A percentile compares a stretch with the other conserved stretches of the same genome.
These are phyloP conservation scores for Ommatoiulus sabulosus DNA, from an alignment of 2,888 invertebrate species.

Conservation along the genomic window DNA sequence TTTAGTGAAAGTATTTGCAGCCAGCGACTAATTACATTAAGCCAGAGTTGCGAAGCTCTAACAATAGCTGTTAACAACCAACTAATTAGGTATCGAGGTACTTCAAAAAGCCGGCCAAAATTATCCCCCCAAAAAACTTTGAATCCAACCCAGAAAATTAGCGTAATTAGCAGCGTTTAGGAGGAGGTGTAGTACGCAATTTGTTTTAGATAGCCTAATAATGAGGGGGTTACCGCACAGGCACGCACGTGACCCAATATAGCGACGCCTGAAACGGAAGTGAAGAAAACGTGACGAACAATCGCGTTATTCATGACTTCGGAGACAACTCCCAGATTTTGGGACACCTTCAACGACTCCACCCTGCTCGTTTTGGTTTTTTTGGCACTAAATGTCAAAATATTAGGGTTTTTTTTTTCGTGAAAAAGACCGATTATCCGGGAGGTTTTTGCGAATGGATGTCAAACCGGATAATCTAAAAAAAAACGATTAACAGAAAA, in stretches of 20 bases:
- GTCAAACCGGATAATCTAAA: no score
- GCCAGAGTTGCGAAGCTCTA: not conserved
- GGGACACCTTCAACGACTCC: not conserved
- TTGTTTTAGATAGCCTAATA: not conserved
- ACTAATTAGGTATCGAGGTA: not conserved
- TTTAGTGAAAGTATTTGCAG: not conserved
- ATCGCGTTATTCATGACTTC: not conserved
- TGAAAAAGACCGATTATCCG: no score
- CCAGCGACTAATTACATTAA: not conserved
- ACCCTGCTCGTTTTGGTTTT: not conserved
- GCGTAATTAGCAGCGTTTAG: not conserved
- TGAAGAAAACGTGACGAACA: not conserved
- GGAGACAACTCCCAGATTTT: conserved; percentile 1
- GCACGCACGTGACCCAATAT: not conserved
- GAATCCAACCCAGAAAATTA: not conserved
- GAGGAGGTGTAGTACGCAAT: not conserved
- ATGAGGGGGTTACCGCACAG: not conserved
- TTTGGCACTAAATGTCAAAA: no score
- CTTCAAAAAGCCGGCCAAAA: not conserved
- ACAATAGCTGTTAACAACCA: not conserved
- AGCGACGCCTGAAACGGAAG: not conserved
- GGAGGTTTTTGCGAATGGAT: no score
- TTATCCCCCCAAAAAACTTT: not conserved
- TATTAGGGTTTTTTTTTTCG: no score
- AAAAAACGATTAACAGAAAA: no score